Evolutionary conservation across 2,797 vertebrate species (phyloP).

Genomic region (Lindbergichthys nudifrons): DNA sequence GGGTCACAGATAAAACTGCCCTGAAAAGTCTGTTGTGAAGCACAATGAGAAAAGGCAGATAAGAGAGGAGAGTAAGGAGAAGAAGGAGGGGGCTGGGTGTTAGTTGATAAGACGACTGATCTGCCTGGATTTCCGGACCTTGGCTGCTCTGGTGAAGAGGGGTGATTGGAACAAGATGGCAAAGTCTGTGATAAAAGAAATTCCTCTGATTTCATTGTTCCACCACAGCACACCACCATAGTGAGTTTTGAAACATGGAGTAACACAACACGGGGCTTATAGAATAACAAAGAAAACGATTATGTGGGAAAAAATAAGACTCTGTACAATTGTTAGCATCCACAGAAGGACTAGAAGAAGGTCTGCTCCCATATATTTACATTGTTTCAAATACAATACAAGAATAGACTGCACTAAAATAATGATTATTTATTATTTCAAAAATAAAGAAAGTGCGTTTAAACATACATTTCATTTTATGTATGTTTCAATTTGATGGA

Average conservation of each 20-base stretch:
- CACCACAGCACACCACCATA: constrained; percentile 53
- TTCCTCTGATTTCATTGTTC: constrained; percentile 81
- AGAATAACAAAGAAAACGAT: constrained; percentile 26
- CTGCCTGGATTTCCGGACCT: constrained; percentile 80
- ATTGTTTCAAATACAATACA: neutral
- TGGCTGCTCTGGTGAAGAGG: constrained; percentile 80
- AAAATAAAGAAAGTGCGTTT: constrained; percentile 1
- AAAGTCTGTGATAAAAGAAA: constrained; percentile 82
- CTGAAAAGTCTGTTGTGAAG: constrained; percentile 33
- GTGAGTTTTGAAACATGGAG: constrained; percentile 52
- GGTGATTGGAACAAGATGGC: constrained; percentile 87
- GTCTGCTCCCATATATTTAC: too few species aligned
- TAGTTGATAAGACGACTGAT: constrained; percentile 84
- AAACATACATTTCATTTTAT: neutral
- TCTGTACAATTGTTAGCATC: neutral
- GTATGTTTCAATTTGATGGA: neutral
- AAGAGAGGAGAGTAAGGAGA: constrained; percentile 20
- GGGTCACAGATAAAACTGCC: constrained; percentile 20
- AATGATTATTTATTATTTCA: neutral
- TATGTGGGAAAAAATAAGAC: constrained; percentile 6
- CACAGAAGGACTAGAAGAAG: constrained; percentile 3
- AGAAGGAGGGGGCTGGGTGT: constrained; percentile 68
- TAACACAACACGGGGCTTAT: constrained; percentile 14
- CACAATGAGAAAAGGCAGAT: constrained; percentile 14
- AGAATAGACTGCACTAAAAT: neutral